Conservation (phyloP, 2,888 invertebrate genomes). For the Marronus borbonicus region DNA sequence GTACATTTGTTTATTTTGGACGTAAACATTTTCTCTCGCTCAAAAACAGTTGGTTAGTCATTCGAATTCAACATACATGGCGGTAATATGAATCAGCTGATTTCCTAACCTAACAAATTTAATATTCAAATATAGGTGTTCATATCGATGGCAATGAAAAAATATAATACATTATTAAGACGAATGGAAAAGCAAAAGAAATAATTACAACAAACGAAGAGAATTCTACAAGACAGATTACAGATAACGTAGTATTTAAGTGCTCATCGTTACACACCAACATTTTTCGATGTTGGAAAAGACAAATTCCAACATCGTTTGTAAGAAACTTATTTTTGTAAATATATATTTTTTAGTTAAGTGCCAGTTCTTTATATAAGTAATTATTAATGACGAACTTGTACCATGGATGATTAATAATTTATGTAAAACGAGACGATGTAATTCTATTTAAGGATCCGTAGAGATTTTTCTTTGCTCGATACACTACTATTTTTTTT, state of each 20-base stretch:
- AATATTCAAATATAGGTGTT: not conserved
- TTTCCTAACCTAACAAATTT: too few relatives aligned
- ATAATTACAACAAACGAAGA: not conserved
- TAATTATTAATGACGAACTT: slow-evolving; percentile 57
- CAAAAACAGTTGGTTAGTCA: too few relatives aligned
- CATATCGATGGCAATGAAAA: slow-evolving; percentile 24
- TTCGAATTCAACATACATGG: too few relatives aligned
- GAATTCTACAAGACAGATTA: slow-evolving; percentile 15
- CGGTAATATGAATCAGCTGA: too few relatives aligned
- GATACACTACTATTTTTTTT: too few relatives aligned
- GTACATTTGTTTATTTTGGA: too few relatives aligned
- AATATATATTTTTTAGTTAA: slow-evolving; percentile 64
- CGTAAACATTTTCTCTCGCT: too few relatives aligned
- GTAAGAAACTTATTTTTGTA: slow-evolving; percentile 69
- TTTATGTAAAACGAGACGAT: slow-evolving; percentile 56
- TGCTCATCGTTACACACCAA: slow-evolving; percentile 58
- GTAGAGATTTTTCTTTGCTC: slow-evolving; percentile 39
- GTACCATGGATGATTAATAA: slow-evolving; percentile 46
- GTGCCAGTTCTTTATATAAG: slow-evolving; percentile 63
- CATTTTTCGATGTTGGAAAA: slow-evolving; percentile 1
- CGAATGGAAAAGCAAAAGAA: slow-evolving; percentile 3
- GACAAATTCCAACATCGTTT: slow-evolving; percentile 52
- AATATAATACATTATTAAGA: slow-evolving; percentile 9
- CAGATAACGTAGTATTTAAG: slow-evolving; percentile 53
- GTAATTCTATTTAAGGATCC: not conserved